Conservation (phyloP, 1,140 invertebrate genomes). For the Daktulosphaira vitifoliae region DNA sequence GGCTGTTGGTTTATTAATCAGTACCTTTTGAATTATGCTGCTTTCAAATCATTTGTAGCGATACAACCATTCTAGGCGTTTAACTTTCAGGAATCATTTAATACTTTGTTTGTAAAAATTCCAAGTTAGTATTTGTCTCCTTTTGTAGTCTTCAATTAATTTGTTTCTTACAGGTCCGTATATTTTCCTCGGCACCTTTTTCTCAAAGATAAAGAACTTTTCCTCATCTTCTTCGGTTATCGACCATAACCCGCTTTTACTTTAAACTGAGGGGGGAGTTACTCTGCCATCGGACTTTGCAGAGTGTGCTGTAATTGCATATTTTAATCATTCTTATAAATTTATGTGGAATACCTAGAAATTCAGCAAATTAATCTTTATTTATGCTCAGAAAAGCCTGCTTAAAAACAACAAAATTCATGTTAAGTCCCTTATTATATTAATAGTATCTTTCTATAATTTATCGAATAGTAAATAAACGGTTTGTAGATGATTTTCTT, state of each 20-base stretch:
- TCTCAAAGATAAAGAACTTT: neutral
- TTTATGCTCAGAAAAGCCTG: neutral
- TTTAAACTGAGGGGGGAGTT: too few species aligned
- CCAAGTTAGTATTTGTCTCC: neutral
- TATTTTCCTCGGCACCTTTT: neutral
- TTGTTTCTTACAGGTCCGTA: neutral
- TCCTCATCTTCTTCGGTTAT: neutral
- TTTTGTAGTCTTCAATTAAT: neutral
- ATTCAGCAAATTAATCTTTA: neutral
- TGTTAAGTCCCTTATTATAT: neutral
- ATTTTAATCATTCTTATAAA: neutral
- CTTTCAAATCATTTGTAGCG: too few species aligned
- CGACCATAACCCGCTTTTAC: neutral
- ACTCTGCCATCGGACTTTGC: too few species aligned
- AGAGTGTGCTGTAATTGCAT: neutral
- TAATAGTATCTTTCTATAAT: neutral
- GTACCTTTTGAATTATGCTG: neutral
- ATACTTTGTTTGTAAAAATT: neutral
- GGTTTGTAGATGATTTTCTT: slow-evolving; percentile 2
- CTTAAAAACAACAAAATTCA: neutral
- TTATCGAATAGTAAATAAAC: neutral
- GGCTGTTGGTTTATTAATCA: neutral
- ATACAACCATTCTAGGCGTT: neutral
- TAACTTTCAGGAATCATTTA: neutral
- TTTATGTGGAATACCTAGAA: neutral